Evolutionary conservation across 2,113 vertebrate genomes (phyloP).

Genomic region (Phrynosoma blainvillii): DNA sequence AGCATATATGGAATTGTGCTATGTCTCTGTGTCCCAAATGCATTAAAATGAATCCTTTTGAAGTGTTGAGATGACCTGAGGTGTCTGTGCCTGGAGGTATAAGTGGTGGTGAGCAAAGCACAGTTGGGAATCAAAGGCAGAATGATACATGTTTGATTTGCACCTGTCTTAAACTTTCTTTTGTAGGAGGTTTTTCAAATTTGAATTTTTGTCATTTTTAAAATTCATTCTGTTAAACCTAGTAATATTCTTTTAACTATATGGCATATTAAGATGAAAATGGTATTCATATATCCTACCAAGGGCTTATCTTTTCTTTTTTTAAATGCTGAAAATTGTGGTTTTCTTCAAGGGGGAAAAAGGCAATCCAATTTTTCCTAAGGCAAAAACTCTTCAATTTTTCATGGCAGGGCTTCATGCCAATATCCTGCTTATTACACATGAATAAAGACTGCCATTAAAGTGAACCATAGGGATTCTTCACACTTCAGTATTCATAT

Average conservation of each 20-base stretch:
- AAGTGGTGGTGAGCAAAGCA: not conserved
- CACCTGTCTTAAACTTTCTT: not conserved
- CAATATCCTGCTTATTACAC: conserved; percentile 2
- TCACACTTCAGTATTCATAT: conserved; percentile 14
- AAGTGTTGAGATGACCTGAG: not conserved
- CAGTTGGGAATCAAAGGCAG: conserved; percentile 22
- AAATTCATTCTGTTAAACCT: conserved; percentile 14
- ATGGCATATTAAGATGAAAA: conserved; percentile 20
- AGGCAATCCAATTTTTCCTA: not conserved
- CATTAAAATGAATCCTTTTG: not conserved
- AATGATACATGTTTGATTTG: not conserved
- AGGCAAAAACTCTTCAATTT: conserved; percentile 19
- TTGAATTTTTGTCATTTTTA: conserved; percentile 23
- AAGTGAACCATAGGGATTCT: not conserved
- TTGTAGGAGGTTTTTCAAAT: not conserved
- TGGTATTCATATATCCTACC: not conserved
- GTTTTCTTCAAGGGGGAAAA: not conserved
- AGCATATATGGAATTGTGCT: accelerated
- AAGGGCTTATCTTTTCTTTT: not conserved
- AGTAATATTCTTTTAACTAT: not conserved
- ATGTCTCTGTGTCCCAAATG: not conserved
- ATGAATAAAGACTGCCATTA: not conserved
- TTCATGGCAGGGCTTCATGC: conserved; percentile 29
- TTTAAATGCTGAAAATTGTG: not conserved
- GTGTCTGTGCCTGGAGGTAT: not conserved